Conservation (phyloP, 2,113 vertebrate species). For the Mus spicilegus region DNA sequence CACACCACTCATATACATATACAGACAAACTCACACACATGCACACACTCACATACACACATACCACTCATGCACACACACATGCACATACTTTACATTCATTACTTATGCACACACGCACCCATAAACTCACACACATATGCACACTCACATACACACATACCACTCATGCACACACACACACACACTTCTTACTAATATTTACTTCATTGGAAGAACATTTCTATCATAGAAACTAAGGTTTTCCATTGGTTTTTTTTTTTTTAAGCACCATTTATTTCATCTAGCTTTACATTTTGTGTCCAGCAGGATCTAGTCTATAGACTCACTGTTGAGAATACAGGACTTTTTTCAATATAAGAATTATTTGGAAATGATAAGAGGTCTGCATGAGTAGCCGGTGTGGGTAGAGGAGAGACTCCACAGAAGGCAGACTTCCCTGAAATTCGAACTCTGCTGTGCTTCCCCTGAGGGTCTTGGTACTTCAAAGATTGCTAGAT, state of each 20-base stretch:
- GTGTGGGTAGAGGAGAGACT: too few relatives aligned
- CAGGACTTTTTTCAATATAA: not conserved
- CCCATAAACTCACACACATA: not conserved
- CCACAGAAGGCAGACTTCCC: not conserved
- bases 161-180: not conserved
- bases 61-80: too few relatives aligned
- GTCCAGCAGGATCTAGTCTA: not conserved
- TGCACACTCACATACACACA: not conserved
- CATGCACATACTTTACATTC: too few relatives aligned
- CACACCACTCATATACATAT: too few relatives aligned
- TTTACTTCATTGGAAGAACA: slow-evolving; percentile 30
- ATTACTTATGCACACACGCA: too few relatives aligned
- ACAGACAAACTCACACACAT: too few relatives aligned
- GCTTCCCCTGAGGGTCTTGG: not conserved
- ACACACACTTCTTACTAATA: not conserved
- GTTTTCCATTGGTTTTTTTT: not conserved
- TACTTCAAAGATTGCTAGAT: not conserved
- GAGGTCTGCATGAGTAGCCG: not conserved
- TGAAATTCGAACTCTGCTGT: not conserved
- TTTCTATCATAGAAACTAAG: not conserved
- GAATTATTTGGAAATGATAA: not conserved
- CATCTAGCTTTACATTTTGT: not conserved
- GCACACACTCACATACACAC: too few relatives aligned
- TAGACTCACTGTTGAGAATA: not conserved
- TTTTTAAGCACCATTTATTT: not conserved